These are phyloP conservation scores for Daktulosphaira vitifoliae DNA, from an alignment of 1,140 invertebrate genomes.

Conservation along the genomic window DNA sequence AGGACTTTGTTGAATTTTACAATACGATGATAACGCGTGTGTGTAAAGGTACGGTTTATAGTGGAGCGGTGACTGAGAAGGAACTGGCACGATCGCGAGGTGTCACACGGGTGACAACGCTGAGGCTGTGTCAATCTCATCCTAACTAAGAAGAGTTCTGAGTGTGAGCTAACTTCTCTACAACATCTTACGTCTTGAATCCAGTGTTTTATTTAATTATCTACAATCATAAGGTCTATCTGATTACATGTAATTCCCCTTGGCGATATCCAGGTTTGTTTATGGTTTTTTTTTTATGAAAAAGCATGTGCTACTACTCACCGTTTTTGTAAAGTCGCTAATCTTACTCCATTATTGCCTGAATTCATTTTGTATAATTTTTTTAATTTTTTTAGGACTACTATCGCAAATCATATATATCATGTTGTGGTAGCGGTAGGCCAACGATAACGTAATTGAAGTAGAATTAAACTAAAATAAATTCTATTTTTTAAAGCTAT, in stretches of 20 bases:
- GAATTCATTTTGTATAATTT: not conserved
- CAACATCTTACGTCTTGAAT: conserved; percentile 7
- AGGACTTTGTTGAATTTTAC: not conserved
- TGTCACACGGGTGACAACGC: too few relatives aligned
- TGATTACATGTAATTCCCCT: conserved; percentile 28
- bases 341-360: not conserved
- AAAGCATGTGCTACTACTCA: conserved; percentile 5
- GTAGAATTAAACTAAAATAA: too few relatives aligned
- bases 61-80: too few relatives aligned
- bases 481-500: too few relatives aligned
- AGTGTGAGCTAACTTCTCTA: conserved; percentile 33
- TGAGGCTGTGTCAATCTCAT: conserved; percentile 15
- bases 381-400: not conserved
- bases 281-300: conserved; percentile 28
- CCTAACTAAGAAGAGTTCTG: conserved; percentile 35
- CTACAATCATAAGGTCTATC: conserved; percentile 37
- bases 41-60: too few relatives aligned
- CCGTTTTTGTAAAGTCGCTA: not conserved
- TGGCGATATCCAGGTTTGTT: conserved; percentile 36
- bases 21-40: not conserved
- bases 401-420: not conserved
- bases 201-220: conserved; percentile 23
- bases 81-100: too few relatives aligned
- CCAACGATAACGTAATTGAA: too few relatives aligned
- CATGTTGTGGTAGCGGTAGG: too few relatives aligned